These are phyloP conservation scores for Polietes domitor DNA, from an alignment of 2,888 invertebrate genomes.

Conservation along the genomic window DNA sequence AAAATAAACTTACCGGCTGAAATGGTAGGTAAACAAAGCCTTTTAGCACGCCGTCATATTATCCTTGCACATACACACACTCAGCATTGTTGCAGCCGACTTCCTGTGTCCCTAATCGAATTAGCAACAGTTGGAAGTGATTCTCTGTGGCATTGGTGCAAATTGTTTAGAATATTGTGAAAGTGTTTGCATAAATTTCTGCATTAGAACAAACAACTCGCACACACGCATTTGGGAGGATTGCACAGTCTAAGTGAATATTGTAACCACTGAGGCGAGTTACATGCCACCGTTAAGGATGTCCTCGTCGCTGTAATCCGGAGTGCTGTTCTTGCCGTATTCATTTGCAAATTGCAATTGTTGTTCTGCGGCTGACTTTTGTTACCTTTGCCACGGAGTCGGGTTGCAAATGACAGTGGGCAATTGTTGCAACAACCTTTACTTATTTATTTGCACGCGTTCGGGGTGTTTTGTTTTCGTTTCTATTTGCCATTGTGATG, in stretches of 20 bases:
- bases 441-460: background rate
- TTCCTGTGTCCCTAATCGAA: constrained; percentile 75
- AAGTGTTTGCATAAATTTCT: constrained; percentile 17
- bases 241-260: background rate
- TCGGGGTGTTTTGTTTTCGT: background rate
- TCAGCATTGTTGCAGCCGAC: background rate
- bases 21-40: background rate
- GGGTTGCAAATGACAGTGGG: background rate
- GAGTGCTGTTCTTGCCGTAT: background rate
- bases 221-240: background rate
- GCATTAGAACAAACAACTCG: background rate
- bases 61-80: background rate
- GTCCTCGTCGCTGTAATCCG: background rate
- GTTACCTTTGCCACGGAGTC: background rate
- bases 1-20: background rate
- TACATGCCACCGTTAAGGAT: background rate
- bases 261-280: background rate
- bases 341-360: constrained; percentile 10
- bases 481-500: background rate
- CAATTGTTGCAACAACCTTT: background rate
- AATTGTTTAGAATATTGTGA: constrained; percentile 23
- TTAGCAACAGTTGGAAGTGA: constrained; percentile 76
- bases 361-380: constrained; percentile 26
- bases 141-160: constrained; percentile 7
- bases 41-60: background rate